Base-by-base conservation (phyloP, 2,888 invertebrate genomes). In the Drosophila robusta region DNA sequence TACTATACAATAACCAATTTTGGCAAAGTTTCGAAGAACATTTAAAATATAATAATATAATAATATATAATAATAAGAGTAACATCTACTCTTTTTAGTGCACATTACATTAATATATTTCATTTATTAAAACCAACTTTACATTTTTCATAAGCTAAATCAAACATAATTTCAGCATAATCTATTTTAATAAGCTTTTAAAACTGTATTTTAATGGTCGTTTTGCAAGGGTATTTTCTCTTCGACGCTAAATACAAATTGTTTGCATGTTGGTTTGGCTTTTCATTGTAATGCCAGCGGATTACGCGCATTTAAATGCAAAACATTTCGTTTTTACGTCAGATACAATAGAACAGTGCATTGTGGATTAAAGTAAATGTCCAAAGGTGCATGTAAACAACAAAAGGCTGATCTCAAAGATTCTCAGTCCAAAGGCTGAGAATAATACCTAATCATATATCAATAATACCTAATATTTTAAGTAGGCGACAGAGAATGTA, bases 251-350 rank as follows among this genome's bases (percentile, higher is more conserved):
- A 1, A 7, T 8, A 1, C 8, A 18, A 16, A n/a, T 5, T 4
- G 9, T n/a, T 36, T 12, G 4, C 1, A 36, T 34, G 29, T 73
- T 74, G 29, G 70, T 65, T 70, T 56, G 46, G 47, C 60, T 52
- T 51, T 63, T 55, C 49, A 49, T 69, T 67, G 51, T 54, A 57
- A 32, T 80, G 80, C 50, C 67, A 67, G 36, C 52, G 36, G 45
- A 65, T 60, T 69, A 69, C 78, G 78, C 68, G 75, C 68, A 69
- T 72, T 70, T 67, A 29, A 41, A 42, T 79, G 69, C 56, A 72
- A 46, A 54, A 60, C 52, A 66, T 64, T 65, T 58, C 14, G 51
- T 39, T 63, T 87, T 76, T 84, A 84, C 87, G 77, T 87, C 87
- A 80, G 57, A 66, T 11, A 41, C 42, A 52, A 63, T 38, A 52